Evolutionary conservation across 2,113 vertebrate species (phyloP), one percentile per base, ranked within the genome.

Genomic region (Ranitomeya variabilis): DNA sequence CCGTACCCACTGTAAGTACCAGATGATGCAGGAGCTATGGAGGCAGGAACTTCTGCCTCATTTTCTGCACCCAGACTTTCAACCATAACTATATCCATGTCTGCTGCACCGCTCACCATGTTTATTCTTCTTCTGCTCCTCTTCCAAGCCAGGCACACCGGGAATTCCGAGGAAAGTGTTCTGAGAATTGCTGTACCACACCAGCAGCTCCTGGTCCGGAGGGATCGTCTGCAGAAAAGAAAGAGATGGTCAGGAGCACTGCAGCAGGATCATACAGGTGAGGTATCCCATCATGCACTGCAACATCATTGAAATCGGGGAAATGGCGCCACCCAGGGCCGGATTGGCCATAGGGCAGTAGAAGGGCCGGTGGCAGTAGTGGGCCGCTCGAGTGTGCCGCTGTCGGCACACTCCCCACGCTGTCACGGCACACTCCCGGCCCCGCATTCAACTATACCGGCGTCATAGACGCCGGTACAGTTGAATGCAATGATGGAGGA

Each of bases 111-210:
- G 89, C 94, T 92, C 96, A 98, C 97, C 98, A 0, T 94, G 96
- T 80, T 97, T 97, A 89, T 67, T 96, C 93, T 99, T 99, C 91
- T 97, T 99, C 92, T 96, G 97, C 54, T 99, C 98, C 15, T 99
- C 98, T n/a, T 99, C 97, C 6, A 93, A 91, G 10, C 97, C 97
- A 0, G 98, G 97, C 54, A 99, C 98, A 0, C 98, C 98, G 0
- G 98, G 98, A 76, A 99, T 99, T 1, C 98, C 98, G 64, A 99
- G 94, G 90, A 99, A 99, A 2, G 96, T 99, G 92, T 97, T 99
- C 86, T 98, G 97, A 0, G 97, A 98, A 91, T 98, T 99, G 67
- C 98, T 96, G 0, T 99, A 99, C 98, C 98, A 99, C 13, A 99
- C 98, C 26, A 99, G 95, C 90, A 99, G 93, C 89, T 99, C 98